phyloP scores from a whole-genome alignment of 1,140 invertebrate genomes.

The Ceratosolen fusciceps region DNA sequence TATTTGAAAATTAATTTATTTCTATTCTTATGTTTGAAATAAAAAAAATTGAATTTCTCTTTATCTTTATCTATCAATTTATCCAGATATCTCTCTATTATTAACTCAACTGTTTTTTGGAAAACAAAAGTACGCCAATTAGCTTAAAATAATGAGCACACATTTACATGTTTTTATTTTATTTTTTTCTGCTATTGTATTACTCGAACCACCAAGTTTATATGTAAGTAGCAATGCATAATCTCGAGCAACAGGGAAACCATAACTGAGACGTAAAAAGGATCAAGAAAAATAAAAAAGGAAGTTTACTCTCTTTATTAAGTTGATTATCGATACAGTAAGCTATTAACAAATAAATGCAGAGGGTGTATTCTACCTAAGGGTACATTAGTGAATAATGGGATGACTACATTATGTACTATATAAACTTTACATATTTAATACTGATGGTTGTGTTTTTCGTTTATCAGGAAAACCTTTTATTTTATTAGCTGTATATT shows the following conservation, averaged over 20 bases:
- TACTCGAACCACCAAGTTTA: slow-evolving; percentile 1
- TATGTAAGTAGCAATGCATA: slow-evolving; percentile 54
- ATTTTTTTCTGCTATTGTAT: slow-evolving; percentile 65
- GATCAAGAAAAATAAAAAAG: slow-evolving; percentile 45
- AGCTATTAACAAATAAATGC: slow-evolving; percentile 54
- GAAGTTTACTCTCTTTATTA: slow-evolving; percentile 54
- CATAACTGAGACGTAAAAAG: slow-evolving; percentile 46
- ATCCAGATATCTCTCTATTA: not conserved
- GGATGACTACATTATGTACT: not conserved
- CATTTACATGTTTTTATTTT: slow-evolving; percentile 55
- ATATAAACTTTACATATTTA: not conserved
- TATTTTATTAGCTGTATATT: not conserved
- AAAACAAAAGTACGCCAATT: slow-evolving; percentile 70
- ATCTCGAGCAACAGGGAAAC: slow-evolving; percentile 57
- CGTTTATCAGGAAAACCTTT: not conserved
- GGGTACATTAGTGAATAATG: slow-evolving; percentile 7
- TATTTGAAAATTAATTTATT: too few relatives aligned
- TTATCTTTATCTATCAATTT: slow-evolving; percentile 1
- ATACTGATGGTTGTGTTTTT: not conserved
- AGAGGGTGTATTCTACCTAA: slow-evolving; percentile 38
- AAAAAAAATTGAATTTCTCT: too few relatives aligned
- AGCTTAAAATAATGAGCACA: slow-evolving; percentile 73
- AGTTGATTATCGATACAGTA: slow-evolving; percentile 53
- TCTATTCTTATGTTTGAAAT: too few relatives aligned
- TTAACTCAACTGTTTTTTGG: slow-evolving; percentile 1